Evolutionary conservation across 2,888 invertebrate genomes (phyloP), one percentile per base, ranked within the genome.

Genomic region (Dysmachus trigonus): DNA sequence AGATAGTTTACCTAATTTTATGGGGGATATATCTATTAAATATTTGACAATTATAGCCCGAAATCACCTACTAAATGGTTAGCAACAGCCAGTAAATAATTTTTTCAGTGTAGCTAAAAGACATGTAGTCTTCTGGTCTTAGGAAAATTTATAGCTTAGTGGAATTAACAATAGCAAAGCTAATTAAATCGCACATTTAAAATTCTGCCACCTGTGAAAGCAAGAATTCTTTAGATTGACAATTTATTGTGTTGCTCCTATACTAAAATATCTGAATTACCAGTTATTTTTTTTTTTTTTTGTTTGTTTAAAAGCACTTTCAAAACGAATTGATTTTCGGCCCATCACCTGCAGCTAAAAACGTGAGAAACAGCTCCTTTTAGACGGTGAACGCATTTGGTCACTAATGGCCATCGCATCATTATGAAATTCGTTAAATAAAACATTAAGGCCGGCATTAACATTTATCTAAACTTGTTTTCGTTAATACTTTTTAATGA

Each of bases 401-500:
- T 10, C 62, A 7, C 62, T 62, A 62, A 62, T 62, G 62, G 62
- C 62, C 62, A 27, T 18, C 18, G 62, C 62, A 62, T 62, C 62
- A 62, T 62, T 62, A 62, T 62, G 62, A 62, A 62, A 62, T 62
- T 62, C 62, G 62, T 62, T 62, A 62, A 62, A 62, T 62, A 62
- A 62, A 62, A 62, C 62, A 62, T 62, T 62, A 62, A 62, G 62
- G 62, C 27, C 62, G 62, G 62, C 62, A 62, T 62, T 62, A 62
- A 62, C 62, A 62, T 62, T 62, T 62, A 62, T 62, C 62, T 62
- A 62, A 62, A 62, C 62, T 62, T 62, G 62, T 62, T 62, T n/a
- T 62, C 62, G 62, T 73, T 73, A 73, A 73, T 33, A 73, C 31
- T 77, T 81, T 62, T 81, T 81, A 53, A 81, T 81, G 30, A 53